Base-by-base conservation (phyloP, 1,140 invertebrate species). In the Trichoplusia ni region DNA sequence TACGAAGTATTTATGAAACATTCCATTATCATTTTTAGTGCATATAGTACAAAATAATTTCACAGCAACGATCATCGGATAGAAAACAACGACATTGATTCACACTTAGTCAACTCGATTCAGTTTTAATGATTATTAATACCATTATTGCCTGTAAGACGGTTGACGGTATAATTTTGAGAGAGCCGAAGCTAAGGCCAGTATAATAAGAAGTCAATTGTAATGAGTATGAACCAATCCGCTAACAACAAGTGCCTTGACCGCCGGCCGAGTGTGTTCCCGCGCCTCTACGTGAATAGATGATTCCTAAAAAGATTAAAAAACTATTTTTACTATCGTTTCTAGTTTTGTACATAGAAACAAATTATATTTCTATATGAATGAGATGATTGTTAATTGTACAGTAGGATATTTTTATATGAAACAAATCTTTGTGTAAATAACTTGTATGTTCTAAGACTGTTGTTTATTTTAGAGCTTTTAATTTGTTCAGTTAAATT, bases 381-480 rank as follows among this genome's bases (percentile, higher is more conserved):
- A 85, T 75, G 71, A 80, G 19, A 62, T 68, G 73, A 79, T 89
- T 84, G 80, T 87, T 85, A 82, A 69, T 81, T 90, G 84, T 89
- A 90, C 81, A 87, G 81, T 90, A 89, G 83, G 76, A 79, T 86
- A 87, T 87, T 89, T 90, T 89, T 86, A 70, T 81, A 79, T 84
- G 46, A 66, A 73, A 78, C 72, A 82, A 83, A 86, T 80, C 79
- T 85, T 84, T 84, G 84, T 90, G 86, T 90, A 90, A 89, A 90
- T 90, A 90, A 84, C 77, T 77, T 85, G 79, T 88, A 89, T 83
- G 75, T 85, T 79, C 75, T 89, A 89, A 89, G 88, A 90, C 86
- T 90, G 88, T 90, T 90, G 86, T 90, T 89, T 82, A 86, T 82
- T 84, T 83, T 86, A 89, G 84, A 88, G 82, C 77, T 78, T 90